Base-by-base conservation (phyloP, 1,140 invertebrate species). In the Megalopta genalis region DNA sequence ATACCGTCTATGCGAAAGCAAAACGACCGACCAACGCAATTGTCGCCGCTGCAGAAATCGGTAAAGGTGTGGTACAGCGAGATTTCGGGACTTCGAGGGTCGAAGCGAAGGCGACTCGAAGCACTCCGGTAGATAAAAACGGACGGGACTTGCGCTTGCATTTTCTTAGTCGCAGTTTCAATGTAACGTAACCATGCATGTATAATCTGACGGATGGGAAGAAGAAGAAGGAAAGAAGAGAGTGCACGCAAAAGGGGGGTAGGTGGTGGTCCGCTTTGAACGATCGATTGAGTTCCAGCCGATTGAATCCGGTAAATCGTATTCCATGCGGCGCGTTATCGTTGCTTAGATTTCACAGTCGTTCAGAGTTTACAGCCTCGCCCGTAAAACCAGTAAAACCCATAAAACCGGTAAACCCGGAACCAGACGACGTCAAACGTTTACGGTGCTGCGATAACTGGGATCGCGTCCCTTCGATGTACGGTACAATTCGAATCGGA, bases 371-470 rank as follows among this genome's bases (percentile, higher is more conserved):
- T 83, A 82, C 65, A 78, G 39, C 62, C 54, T 62, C 57, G 52
- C 71, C 64, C 52, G 65, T 32, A 32, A 32, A 32, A 32, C 32
- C 32, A 4, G 32, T 32, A 4, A 32, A 32, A 32, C 32, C 32
- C 32, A 32, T 32, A 32, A 32, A 32, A 32, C 32, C 32, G 1
- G 32, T 84, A 77, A 85, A 84, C 80, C 72, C 73, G 83, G 65
- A 78, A 73, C 82, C 83, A 84, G 77, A 84, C 82, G 78, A 74
- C 78, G 85, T 82, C 77, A 81, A 84, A 85, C 69, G 64, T 77
- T 84, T 81, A 73, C 68, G 37, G 49, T 81, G 64, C 10, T 12
- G 10, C 21, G 32, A 49, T 81, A 84, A 84, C 57, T 69, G 77
- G 78, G 74, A 80, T 79, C 80, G 70, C 57, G 73, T 42, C 39